A percentile compares a stretch with the other conserved stretches of the same genome.
phyloP scores from a whole-genome alignment of 2,113 vertebrate genomes.

The Vireo altiloquus region DNA sequence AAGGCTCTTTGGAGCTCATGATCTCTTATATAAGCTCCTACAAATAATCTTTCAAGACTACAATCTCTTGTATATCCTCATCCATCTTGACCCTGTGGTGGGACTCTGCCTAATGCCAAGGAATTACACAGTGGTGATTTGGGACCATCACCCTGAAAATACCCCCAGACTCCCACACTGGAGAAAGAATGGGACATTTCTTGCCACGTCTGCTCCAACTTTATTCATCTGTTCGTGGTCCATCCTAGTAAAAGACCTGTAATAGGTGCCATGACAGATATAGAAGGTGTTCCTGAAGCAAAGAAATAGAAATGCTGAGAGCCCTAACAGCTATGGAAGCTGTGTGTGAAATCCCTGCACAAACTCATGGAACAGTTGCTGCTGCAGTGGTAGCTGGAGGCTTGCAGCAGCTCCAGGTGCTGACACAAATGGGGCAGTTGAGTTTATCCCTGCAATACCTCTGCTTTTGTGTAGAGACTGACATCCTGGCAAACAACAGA shows the following conservation, averaged over 20 bases:
- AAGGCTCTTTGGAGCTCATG: neutral
- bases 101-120: neutral
- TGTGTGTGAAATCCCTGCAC: neutral
- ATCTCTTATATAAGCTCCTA: neutral
- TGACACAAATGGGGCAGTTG: neutral
- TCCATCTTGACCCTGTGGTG: neutral
- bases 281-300: neutral
- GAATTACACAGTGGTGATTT: neutral
- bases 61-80: neutral
- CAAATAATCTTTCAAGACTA: neutral
- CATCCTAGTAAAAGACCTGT: neutral
- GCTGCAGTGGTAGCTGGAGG: neutral
- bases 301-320: neutral
- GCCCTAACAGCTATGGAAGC: neutral
- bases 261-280: neutral
- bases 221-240: neutral
- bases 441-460: neutral
- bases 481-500: neutral
- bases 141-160: neutral
- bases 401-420: neutral
- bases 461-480: neutral
- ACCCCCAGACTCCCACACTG: neutral
- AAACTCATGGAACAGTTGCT: fast-evolving
- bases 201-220: neutral
- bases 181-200: neutral